Evolutionary conservation across 2,888 invertebrate species (phyloP).

Genomic region (Hirtodrosophila duncani): DNA sequence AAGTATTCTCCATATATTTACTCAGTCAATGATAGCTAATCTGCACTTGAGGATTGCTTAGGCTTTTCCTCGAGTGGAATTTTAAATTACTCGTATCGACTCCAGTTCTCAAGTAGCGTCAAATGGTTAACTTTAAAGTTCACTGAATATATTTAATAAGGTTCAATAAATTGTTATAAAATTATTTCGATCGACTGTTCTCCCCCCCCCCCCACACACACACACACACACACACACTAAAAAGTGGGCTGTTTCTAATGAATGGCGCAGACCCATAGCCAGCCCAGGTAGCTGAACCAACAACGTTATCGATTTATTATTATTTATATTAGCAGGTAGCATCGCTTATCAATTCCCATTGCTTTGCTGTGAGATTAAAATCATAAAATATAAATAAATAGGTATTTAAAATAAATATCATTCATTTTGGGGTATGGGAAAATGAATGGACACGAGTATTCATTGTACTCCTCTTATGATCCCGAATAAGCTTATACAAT

Average conservation of each 20-base stretch:
- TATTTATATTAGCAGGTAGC: slow-evolving; percentile 55
- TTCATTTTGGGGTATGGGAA: slow-evolving; percentile 36
- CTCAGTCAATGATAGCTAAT: no score
- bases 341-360: slow-evolving; percentile 55
- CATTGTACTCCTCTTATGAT: no score
- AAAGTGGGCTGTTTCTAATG: no score
- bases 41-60: slow-evolving; percentile 1
- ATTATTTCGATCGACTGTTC: slow-evolving; percentile 24
- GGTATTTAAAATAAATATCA: slow-evolving; percentile 34
- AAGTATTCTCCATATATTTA: slow-evolving; percentile 6
- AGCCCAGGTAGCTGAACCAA: no score
- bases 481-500: no score
- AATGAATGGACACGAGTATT: no score
- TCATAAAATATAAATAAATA: slow-evolving; percentile 26
- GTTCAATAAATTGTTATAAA: slow-evolving; percentile 46
- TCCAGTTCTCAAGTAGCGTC: slow-evolving; percentile 13
- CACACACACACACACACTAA: no score
- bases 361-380: slow-evolving; percentile 33
- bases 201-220: slow-evolving; percentile 17
- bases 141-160: no score
- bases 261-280: no score
- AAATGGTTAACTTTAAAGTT: no score
- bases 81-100: neutral
- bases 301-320: slow-evolving; percentile 49
- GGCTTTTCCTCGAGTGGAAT: slow-evolving; percentile 22